Base-by-base conservation (phyloP, 2,113 vertebrate genomes). In the Loxodonta africana region DNA sequence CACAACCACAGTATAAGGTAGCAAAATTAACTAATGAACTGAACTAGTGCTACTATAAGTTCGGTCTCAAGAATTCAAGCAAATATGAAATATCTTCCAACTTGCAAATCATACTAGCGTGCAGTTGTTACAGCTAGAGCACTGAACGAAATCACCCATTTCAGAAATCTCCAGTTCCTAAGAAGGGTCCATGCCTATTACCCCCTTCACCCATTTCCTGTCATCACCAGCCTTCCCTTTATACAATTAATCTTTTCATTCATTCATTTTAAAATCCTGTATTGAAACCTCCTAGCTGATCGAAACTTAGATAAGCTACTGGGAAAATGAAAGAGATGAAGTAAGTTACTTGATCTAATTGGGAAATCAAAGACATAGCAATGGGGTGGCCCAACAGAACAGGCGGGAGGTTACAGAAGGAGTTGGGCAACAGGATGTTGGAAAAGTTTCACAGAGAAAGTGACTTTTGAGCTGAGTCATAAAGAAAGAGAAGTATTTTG, bases 351-450 rank as follows among this genome's bases (percentile, higher is more conserved):
- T 33, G 86, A 37, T 91, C 63, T 94, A n/a, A 83, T 63, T 87
- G 57, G 41, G 33, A 95, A 93, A 71, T 93, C 62, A 95, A 91
- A 23, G 60, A 51, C 81, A 48, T 53, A 78, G 76, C 81, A 63
- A 41, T 73, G 44, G 7, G 20, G 2, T 18, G 51, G 83, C 15
- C 67, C 57, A 48, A 48, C 63, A 88, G 57, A 69, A 60, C 51
- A 46, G 77, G 53, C 14, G 37, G 28, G 63, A 17, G 33, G 37
- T 48, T 89, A 11, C 30, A 41, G 15, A 57, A 41, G 44, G 77
- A 37, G 20, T 51, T 18, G 23, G 92, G 73, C 48, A 67, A 23
- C 8, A 2, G 65, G 44, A 33, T 33, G 21, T 94, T 23, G 81
- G 46, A 86, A 71, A 65, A 85, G 67, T 60, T 74, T 67, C 67